Evolutionary conservation across 2,797 vertebrate genomes (phyloP), one percentile per base, ranked within the genome.

Genomic region (Phrynocephalus guinanensis): DNA sequence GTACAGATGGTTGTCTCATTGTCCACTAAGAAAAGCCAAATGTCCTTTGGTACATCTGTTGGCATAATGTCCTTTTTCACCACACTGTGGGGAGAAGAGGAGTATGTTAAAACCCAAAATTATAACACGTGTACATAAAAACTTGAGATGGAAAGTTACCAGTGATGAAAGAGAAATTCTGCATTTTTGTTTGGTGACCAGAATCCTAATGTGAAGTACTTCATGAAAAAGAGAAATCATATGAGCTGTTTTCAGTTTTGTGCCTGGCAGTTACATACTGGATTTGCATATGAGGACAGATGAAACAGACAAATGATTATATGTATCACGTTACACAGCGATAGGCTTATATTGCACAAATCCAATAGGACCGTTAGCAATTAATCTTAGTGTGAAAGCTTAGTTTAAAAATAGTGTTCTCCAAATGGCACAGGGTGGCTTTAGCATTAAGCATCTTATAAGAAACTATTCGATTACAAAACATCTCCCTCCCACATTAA

Each of bases 31-130:
- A 96, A 99, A 99, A 88, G 99, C 99, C 91, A 99, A 97, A 88
- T 99, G 99, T 93, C 99, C 99, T 97, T 99, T 99, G 90, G 98
- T 99, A 96, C 99, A 99, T 97, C 99, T 98, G 97, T 99, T 99
- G 96, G 99, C 99, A 77, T 99, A 99, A 95, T 99, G 99, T 93
- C 99, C 99, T 96, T 99, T 99, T 95, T 99, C 99, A 72, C 99
- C 99, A 94, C 99, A 99, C 99, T 99, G 78, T 70, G 88, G 90
- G 92, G 89, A 93, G 52, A 87, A 87, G 73, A 87, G 20, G 81
- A 71, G 91, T 56, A 63, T 18, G 79, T 87, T 83, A 78, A 90
- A n/a, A 44, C 0, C 1, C 24, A 11, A 79, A 33, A 44, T 81
- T 81, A 68, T 68, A 44, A 63, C 66, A 38, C 28, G 66, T 24